A percentile compares a stretch with the other conserved stretches of the same genome.
Conservation (phyloP, 2,888 invertebrate genomes). For the Agrochola circellaris region DNA sequence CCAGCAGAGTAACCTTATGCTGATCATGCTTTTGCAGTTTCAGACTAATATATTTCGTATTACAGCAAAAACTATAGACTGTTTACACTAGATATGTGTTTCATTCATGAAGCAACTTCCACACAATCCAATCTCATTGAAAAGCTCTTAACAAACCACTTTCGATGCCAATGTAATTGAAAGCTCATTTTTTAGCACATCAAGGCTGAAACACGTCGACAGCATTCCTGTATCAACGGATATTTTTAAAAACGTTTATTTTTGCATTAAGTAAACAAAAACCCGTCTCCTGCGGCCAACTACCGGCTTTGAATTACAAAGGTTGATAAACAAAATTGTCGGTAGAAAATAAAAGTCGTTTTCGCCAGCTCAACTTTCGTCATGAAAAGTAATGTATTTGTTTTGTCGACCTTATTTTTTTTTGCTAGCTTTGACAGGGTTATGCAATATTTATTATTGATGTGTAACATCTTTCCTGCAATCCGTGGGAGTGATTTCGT, state of each 20-base stretch:
- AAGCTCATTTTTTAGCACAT: slow-evolving; percentile 23
- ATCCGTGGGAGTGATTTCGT: too few species aligned
- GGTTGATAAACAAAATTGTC: slow-evolving; percentile 55
- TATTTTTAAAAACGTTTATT: slow-evolving; percentile 58
- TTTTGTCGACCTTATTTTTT: slow-evolving; percentile 43
- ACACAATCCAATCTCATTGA: not conserved
- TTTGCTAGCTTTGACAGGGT: slow-evolving; percentile 2
- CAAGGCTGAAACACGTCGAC: slow-evolving; percentile 21
- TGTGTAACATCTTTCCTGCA: too few species aligned
- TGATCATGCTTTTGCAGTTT: not conserved
- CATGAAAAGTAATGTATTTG: slow-evolving; percentile 42
- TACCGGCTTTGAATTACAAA: slow-evolving; percentile 66
- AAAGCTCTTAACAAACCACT: not conserved
- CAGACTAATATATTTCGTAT: not conserved
- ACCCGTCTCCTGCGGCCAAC: slow-evolving; percentile 59
- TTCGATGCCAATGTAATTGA: slow-evolving; percentile 21
- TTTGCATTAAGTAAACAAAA: slow-evolving; percentile 61
- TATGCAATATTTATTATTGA: not conserved
- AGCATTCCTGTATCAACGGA: slow-evolving; percentile 23
- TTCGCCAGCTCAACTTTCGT: slow-evolving; percentile 44
- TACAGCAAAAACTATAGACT: not conserved
- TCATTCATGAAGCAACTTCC: not conserved
- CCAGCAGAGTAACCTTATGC: too few species aligned
- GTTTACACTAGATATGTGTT: not conserved
- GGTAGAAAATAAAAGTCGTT: slow-evolving; percentile 56